These are phyloP conservation scores for Gallinago jamesoni DNA, from an alignment of 2,113 vertebrate species.

Conservation along the genomic window DNA sequence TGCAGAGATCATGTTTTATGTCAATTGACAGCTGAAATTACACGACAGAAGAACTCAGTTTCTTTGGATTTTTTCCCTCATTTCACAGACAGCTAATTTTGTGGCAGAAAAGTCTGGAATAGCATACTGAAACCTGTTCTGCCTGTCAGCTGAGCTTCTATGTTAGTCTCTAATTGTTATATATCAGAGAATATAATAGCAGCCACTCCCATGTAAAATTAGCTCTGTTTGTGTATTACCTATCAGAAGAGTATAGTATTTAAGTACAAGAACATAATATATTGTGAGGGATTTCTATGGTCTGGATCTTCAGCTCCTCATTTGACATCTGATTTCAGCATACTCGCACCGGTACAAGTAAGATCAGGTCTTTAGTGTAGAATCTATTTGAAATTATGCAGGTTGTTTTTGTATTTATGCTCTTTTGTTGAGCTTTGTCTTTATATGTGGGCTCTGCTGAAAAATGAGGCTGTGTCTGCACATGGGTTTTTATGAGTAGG, in stretches of 20 bases:
- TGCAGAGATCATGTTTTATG: neutral
- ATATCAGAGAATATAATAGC: neutral
- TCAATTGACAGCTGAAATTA: neutral
- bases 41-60: neutral
- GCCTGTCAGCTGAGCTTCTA: neutral
- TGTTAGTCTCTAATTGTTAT: neutral
- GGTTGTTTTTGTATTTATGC: neutral
- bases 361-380: neutral
- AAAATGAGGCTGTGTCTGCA: slow-evolving; percentile 20
- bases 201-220: neutral
- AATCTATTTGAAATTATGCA: neutral
- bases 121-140: slow-evolving; percentile 16
- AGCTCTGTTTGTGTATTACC: neutral
- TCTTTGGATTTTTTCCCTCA: neutral
- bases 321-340: neutral
- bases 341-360: neutral
- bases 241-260: neutral
- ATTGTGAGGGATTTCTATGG: neutral
- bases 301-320: neutral
- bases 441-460: neutral
- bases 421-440: neutral
- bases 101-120: neutral
- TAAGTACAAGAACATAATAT: neutral
- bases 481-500: slow-evolving; percentile 19
- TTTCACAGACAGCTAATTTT: neutral